Evolutionary conservation across 2,797 vertebrate genomes (phyloP).

Genomic region (Microhierax caerulescens): DNA sequence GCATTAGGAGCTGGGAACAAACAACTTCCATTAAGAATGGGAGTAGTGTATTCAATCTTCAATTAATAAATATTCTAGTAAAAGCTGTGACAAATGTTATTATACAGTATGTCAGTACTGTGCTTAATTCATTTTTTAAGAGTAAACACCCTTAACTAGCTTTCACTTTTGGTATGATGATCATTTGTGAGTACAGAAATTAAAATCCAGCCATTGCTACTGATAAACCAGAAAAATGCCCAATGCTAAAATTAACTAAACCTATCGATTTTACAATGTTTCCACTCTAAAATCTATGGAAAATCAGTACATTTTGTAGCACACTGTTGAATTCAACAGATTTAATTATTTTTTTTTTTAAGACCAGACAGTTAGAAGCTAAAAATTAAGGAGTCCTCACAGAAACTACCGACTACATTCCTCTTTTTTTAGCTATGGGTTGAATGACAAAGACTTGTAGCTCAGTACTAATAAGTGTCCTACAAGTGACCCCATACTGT

Average conservation of each 20-base stretch:
- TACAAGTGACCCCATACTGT: background rate
- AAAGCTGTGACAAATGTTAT: background rate
- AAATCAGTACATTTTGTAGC: background rate
- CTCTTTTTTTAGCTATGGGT: background rate
- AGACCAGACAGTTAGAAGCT: background rate
- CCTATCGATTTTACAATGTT: background rate
- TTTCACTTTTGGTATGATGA: background rate
- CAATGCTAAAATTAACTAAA: background rate
- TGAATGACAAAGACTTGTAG: background rate
- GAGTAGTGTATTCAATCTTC: background rate
- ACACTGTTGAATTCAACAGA: background rate
- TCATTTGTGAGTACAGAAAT: background rate
- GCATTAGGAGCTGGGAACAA: background rate
- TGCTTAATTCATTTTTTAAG: background rate
- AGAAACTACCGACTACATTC: background rate
- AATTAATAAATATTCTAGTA: background rate
- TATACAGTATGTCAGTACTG: background rate
- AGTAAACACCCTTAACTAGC: background rate
- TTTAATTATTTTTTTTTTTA: too few species aligned
- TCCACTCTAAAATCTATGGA: background rate
- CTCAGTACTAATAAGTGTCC: background rate
- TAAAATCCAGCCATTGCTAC: background rate
- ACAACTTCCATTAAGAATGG: background rate
- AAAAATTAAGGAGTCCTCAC: background rate
- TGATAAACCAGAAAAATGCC: background rate